phyloP scores from a whole-genome alignment of 1,140 invertebrate species.

The Saccostrea echinata region DNA sequence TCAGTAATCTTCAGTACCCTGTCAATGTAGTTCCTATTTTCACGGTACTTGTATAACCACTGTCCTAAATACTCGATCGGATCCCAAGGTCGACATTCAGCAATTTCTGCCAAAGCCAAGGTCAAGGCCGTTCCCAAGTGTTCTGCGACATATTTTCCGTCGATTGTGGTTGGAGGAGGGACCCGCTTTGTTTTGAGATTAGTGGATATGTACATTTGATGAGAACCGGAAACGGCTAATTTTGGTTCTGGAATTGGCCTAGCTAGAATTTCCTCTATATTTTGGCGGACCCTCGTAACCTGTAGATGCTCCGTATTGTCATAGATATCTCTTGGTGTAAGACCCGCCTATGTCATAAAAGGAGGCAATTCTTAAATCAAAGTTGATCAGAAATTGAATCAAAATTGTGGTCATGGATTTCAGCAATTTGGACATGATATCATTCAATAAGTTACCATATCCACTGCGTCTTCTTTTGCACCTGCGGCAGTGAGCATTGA shows the following conservation, averaged over 20 bases:
- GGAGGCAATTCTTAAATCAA: too few relatives aligned
- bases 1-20: constrained; percentile 54
- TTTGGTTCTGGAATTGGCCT: constrained; percentile 48
- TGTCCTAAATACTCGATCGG: constrained; percentile 75
- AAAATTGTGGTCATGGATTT: not conserved
- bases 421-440: not conserved
- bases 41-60: constrained; percentile 74
- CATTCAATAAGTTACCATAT: constrained; percentile 58
- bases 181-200: constrained; percentile 51
- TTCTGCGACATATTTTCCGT: constrained; percentile 71
- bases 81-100: constrained; percentile 72
- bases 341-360: constrained; percentile 60
- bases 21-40: constrained; percentile 63
- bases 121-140: constrained; percentile 73
- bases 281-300: constrained; percentile 52
- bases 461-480: constrained; percentile 61
- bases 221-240: constrained; percentile 34
- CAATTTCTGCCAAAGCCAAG: constrained; percentile 72
- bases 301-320: constrained; percentile 57
- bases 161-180: constrained; percentile 68
- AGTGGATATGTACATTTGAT: constrained; percentile 63
- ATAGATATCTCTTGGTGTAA: constrained; percentile 62
- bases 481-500: constrained; percentile 63
- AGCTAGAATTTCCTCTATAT: constrained; percentile 46
- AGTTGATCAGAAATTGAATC: too few relatives aligned